Evolutionary conservation across 2,113 vertebrate species (phyloP).

Genomic region (Rhodinocichla rosea): DNA sequence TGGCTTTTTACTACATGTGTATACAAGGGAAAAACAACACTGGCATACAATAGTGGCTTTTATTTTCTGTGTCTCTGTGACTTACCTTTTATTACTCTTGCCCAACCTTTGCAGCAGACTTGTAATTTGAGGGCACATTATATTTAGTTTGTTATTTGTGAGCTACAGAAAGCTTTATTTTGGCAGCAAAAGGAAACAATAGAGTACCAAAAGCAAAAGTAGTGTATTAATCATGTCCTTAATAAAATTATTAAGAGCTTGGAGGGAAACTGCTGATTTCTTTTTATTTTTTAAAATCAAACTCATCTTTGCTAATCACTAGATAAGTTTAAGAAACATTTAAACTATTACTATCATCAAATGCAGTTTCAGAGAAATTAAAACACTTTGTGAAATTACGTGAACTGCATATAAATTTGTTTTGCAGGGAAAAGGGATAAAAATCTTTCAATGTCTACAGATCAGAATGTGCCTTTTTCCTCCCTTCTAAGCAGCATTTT

Average conservation of each 20-base stretch:
- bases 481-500: not conserved
- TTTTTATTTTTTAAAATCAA: not conserved
- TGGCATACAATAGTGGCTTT: not conserved
- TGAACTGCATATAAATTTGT: not conserved
- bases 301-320: not conserved
- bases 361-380: not conserved
- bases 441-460: not conserved
- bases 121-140: not conserved
- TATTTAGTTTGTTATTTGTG: not conserved
- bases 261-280: not conserved
- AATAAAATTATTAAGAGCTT: slow-evolving; percentile 25
- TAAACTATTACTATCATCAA: not conserved
- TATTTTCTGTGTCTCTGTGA: not conserved
- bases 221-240: not conserved
- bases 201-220: not conserved
- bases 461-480: not conserved
- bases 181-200: not conserved
- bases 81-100: slow-evolving; percentile 28
- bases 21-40: not conserved
- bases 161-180: not conserved
- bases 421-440: not conserved
- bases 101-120: not conserved
- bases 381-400: not conserved
- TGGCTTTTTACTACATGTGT: not conserved
- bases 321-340: slow-evolving; percentile 2